Evolutionary conservation across 1,140 invertebrate genomes (phyloP), one percentile per base, ranked within the genome.

Genomic region (Meloidogyne floridensis): DNA sequence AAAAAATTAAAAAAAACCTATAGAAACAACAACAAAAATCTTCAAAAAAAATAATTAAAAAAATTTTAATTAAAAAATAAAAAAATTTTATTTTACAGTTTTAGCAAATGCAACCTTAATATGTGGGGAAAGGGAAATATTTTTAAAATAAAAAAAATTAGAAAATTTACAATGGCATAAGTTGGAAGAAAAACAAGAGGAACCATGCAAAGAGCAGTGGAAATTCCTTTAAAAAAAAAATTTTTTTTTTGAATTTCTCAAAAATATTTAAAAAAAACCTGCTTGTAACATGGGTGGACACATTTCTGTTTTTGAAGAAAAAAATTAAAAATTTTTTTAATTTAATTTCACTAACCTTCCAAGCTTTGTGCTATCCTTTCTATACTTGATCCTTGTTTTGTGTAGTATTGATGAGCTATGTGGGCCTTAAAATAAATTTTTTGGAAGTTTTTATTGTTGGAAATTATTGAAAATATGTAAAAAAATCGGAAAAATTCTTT

Each of bases 341-440:
- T 32, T 32, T 32, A 32, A 32, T 32, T n/a, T 6, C n/a, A 70
- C 76, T 11, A 54, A 79, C 77, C 77, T 18, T 79, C 65, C 9
- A 87, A 80, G 80, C 83, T 87, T 20, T 73, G 79, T 54, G 83
- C 78, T 20, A 88, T 83, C 73, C 87, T 72, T 65, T 88, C 87
- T 42, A 69, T 53, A 13, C 85, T 81, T 7, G 65, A 20, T n/a
- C 80, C 81, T 20, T 69, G 69, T 32, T 88, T 87, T n/a, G 78
- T 83, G 79, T 87, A 88, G 72, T 78, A 87, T 70, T 87, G 88
- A 70, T 89, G 87, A 18, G 88, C 89, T 10, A 90, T 83, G 75
- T 89, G 88, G 11, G 87, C 87, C 11, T 86, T 86, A 81, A 59
- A 10, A 42, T 5, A 56, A 72, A 77, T 77, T 47, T 47, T 47